phyloP scores from a whole-genome alignment of 2,113 vertebrate genomes.

The Poeciliopsis turrubarensis region DNA sequence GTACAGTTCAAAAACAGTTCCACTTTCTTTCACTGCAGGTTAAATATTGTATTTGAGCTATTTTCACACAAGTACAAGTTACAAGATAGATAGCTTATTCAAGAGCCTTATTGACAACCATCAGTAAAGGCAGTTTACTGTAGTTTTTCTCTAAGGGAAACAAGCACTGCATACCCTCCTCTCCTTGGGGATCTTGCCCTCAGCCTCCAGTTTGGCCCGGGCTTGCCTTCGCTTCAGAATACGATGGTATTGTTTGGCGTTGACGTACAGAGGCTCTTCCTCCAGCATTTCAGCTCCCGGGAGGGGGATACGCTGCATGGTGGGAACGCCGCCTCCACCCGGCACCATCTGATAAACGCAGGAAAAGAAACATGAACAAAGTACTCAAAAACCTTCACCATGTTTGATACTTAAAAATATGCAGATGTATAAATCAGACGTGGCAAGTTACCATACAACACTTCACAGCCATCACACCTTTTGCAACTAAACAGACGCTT shows the following conservation, averaged over 20 bases:
- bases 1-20: not conserved
- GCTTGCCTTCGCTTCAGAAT: slow-evolving; percentile 97
- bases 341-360: slow-evolving; percentile 89
- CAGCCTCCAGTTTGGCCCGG: slow-evolving; percentile 94
- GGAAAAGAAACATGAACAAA: slow-evolving; percentile 22
- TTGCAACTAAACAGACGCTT: not conserved
- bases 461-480: not conserved
- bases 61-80: no score
- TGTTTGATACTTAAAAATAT: not conserved
- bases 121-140: not conserved
- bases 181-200: slow-evolving; percentile 98
- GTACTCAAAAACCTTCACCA: not conserved
- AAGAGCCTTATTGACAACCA: not conserved
- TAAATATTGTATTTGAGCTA: no score
- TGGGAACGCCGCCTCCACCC: slow-evolving; percentile 88
- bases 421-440: not conserved
- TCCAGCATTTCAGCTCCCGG: slow-evolving; percentile 98
- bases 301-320: slow-evolving; percentile 95
- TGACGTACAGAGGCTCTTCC: slow-evolving; percentile 97
- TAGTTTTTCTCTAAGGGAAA: not conserved
- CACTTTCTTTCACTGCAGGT: no score
- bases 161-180: slow-evolving; percentile 84
- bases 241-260: slow-evolving; percentile 98
- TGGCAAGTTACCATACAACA: not conserved
- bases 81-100: no score